These are phyloP conservation scores for Melanotaenia trifasciata DNA, from an alignment of 2,797 vertebrate species.

Conservation along the genomic window DNA sequence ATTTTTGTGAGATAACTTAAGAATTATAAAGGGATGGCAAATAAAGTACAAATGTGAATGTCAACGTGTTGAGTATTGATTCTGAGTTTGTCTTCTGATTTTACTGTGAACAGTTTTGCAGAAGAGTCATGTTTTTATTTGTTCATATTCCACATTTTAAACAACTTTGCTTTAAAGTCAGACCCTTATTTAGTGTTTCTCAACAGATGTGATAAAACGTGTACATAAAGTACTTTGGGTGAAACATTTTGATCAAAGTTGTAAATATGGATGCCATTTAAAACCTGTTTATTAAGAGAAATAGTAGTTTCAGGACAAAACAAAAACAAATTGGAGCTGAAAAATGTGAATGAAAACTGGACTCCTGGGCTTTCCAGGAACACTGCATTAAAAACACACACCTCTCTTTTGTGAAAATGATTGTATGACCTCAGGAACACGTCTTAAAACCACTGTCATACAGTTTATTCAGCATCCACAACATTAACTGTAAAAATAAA, in stretches of 20 bases:
- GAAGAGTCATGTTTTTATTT: background rate
- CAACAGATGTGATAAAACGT: background rate
- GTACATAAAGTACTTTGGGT: background rate
- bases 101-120: background rate
- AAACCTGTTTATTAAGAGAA: background rate
- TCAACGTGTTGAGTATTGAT: constrained; percentile 68
- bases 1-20: constrained; percentile 87
- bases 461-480: background rate
- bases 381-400: background rate
- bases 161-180: too few species aligned
- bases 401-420: background rate
- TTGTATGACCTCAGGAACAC: background rate
- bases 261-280: background rate
- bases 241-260: background rate
- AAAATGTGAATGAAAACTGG: background rate
- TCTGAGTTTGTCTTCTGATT: constrained; percentile 18
- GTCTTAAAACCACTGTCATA: background rate
- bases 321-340: background rate
- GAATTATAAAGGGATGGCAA: constrained; percentile 82
- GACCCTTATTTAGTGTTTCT: too few species aligned
- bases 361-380: background rate
- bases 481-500: background rate
- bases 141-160: background rate
- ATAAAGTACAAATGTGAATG: constrained; percentile 88
- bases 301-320: background rate